Conservation (phyloP, 1,140 invertebrate genomes). For the Callitettix versicolor region DNA sequence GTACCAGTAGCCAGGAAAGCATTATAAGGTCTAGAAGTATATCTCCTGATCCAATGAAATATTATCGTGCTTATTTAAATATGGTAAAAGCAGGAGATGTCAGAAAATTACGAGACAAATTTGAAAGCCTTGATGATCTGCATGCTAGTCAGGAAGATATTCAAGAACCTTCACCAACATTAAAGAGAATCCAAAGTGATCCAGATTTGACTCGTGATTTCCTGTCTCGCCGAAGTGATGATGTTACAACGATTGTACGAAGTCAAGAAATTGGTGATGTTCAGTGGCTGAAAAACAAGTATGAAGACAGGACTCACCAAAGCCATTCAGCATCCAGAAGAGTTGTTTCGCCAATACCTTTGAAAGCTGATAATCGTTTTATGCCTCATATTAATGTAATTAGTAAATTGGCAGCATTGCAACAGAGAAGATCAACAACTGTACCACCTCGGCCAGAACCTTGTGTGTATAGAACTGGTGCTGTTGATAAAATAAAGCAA, state of each 20-base stretch:
- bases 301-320: slow-evolving; percentile 40
- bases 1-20: slow-evolving; percentile 20
- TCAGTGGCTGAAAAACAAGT: slow-evolving; percentile 44
- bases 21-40: slow-evolving; percentile 22
- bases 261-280: slow-evolving; percentile 49
- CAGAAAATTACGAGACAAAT: slow-evolving; percentile 54
- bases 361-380: slow-evolving; percentile 54
- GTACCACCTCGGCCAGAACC: slow-evolving; percentile 29
- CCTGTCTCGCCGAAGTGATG: slow-evolving; percentile 29
- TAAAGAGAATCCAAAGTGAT: slow-evolving; percentile 58
- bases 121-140: slow-evolving; percentile 51
- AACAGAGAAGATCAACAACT: slow-evolving; percentile 32
- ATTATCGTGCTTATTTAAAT: slow-evolving; percentile 55
- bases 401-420: slow-evolving; percentile 64
- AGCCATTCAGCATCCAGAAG: slow-evolving; percentile 40
- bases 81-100: slow-evolving; percentile 65
- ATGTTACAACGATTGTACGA: slow-evolving; percentile 32
- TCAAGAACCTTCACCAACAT: slow-evolving; percentile 22
- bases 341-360: slow-evolving; percentile 47
- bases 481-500: slow-evolving; percentile 53
- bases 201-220: slow-evolving; percentile 55
- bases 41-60: slow-evolving; percentile 56
- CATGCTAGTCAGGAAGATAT: slow-evolving; percentile 2
- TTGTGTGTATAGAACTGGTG: slow-evolving; percentile 33
- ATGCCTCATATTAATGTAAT: slow-evolving; percentile 84